These are phyloP conservation scores for cat (Felis catus) DNA, from an alignment of 2,113 vertebrate species.

Conservation along the genomic window F.catus_Fca126_mat1.0 CM031417.1:126820501-126821000, in stretches of 20 bases:
- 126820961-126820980: not conserved
- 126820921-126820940: not conserved
- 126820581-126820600: not conserved
- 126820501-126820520: not conserved
- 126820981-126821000: not conserved
- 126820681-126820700: too few relatives aligned
- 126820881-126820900: too few relatives aligned
- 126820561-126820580: not conserved
- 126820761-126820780: too few relatives aligned
- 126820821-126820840: too few relatives aligned
- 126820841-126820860: too few relatives aligned
- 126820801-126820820: too few relatives aligned
- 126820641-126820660: not conserved
- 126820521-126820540: not conserved
- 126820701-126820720: too few relatives aligned
- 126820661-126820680: too few relatives aligned
- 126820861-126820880: too few relatives aligned
- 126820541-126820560: rapidly evolving
- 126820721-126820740: too few relatives aligned
- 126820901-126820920: not conserved
- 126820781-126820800: too few relatives aligned
- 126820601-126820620: not conserved
- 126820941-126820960: not conserved
- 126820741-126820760: too few relatives aligned
- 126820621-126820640: not conserved